Evolutionary conservation across 2,888 invertebrate genomes (phyloP).

Genomic region (Eretmocerus hayati): DNA sequence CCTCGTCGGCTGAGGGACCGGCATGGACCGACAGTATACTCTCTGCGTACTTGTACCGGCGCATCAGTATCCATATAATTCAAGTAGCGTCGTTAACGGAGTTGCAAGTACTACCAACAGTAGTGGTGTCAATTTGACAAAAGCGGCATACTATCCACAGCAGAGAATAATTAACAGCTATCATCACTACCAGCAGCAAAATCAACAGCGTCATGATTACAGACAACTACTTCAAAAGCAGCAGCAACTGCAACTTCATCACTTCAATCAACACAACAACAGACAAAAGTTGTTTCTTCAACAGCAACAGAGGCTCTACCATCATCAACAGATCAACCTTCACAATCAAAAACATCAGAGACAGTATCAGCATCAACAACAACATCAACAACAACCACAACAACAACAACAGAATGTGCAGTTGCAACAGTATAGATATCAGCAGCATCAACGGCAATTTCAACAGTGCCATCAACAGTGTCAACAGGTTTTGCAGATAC

Average conservation of each 20-base stretch:
- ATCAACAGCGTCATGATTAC: conserved; percentile 1
- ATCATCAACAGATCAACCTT: conserved; percentile 14
- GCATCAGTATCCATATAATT: conserved; percentile 44
- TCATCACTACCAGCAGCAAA: conserved; percentile 13
- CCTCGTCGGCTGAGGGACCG: conserved; percentile 17
- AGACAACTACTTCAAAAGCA: too few relatives aligned
- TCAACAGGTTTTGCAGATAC: conserved; percentile 17
- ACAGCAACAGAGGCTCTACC: conserved; percentile 10
- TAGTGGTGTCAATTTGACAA: not conserved
- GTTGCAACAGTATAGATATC: conserved; percentile 17
- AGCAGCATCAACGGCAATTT: conserved; percentile 12
- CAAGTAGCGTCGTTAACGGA: conserved; percentile 41
- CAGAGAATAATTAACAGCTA: not conserved
- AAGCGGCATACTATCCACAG: conserved; percentile 1
- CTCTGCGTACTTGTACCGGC: conserved; percentile 46
- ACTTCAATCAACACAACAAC: too few relatives aligned
- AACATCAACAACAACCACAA: conserved; percentile 20
- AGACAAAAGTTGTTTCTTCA: conserved; percentile 14
- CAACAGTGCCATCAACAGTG: conserved; percentile 12
- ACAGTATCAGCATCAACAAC: conserved; percentile 13
- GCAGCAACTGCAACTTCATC: conserved; percentile 22
- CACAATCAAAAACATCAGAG: conserved; percentile 22
- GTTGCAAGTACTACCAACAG: conserved; percentile 27
- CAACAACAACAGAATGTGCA: conserved; percentile 24
- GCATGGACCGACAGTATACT: conserved; percentile 47